Conservation (phyloP, 2,888 invertebrate species). For the Boloria euphrosyne region DNA sequence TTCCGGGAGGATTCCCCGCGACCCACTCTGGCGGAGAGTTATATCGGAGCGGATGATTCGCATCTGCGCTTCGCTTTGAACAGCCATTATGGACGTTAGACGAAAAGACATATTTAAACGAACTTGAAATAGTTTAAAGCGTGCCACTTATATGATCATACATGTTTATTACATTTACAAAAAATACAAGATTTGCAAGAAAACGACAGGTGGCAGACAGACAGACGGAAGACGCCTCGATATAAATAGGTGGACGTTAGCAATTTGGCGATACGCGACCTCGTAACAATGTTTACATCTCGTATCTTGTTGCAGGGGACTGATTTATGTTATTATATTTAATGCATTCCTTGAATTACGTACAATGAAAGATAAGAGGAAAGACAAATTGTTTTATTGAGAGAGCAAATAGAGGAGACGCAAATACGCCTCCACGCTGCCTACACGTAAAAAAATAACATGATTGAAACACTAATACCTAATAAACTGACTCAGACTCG, state of each 20-base stretch:
- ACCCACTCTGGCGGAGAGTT: slow-evolving; percentile 68
- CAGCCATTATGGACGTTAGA: slow-evolving; percentile 47
- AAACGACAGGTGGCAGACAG: slow-evolving; percentile 69
- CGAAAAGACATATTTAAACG: slow-evolving; percentile 40
- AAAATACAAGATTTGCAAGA: slow-evolving; percentile 43
- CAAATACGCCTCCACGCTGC: slow-evolving; percentile 37
- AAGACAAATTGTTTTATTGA: slow-evolving; percentile 38
- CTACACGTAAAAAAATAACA: slow-evolving; percentile 41
- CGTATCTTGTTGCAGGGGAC: slow-evolving; percentile 57
- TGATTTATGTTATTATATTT: slow-evolving; percentile 42
- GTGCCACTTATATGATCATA: slow-evolving; percentile 31
- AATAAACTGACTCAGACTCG: slow-evolving; percentile 38
- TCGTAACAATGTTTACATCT: slow-evolving; percentile 75
- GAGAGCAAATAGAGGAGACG: slow-evolving; percentile 43
- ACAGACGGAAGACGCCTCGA: slow-evolving; percentile 74
- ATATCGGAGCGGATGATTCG: slow-evolving; percentile 67
- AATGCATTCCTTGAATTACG: slow-evolving; percentile 48
- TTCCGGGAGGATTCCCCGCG: slow-evolving; percentile 79
- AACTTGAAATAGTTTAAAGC: slow-evolving; percentile 44
- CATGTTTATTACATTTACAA: slow-evolving; percentile 42
- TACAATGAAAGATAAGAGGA: slow-evolving; percentile 42
- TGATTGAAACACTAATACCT: slow-evolving; percentile 41
- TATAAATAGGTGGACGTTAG: slow-evolving; percentile 74
- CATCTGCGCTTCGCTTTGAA: slow-evolving; percentile 53
- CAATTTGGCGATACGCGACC: slow-evolving; percentile 74